phyloP scores from a whole-genome alignment of 2,888 invertebrate species.

The Leptinotarsa rubiginosa region DNA sequence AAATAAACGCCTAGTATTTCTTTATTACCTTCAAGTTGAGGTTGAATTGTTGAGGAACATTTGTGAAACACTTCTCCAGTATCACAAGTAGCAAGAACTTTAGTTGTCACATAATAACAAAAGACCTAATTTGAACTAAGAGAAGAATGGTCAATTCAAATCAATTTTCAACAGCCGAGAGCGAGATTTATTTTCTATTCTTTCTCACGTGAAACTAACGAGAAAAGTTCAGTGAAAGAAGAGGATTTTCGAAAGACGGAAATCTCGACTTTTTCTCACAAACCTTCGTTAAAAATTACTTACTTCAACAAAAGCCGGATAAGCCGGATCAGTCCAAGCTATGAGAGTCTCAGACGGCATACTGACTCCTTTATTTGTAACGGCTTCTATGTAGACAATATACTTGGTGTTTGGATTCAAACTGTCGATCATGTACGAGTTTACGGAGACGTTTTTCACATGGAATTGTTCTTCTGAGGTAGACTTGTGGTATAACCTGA shows the following conservation, averaged over 20 bases:
- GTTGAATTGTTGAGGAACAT: too few species aligned
- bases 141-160: background rate
- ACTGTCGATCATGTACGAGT: constrained; percentile 78
- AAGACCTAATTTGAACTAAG: too few species aligned
- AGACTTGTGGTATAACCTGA: constrained; percentile 79
- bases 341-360: constrained; percentile 84
- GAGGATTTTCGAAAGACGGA: background rate
- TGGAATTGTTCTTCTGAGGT: constrained; percentile 73
- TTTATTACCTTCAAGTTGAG: too few species aligned
- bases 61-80: too few species aligned
- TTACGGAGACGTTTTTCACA: constrained; percentile 75
- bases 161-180: background rate
- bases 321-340: constrained; percentile 89
- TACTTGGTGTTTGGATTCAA: constrained; percentile 85
- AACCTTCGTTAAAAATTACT: constrained; percentile 36
- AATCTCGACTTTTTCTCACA: constrained; percentile 13
- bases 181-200: background rate
- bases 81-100: too few species aligned
- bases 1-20: too few species aligned
- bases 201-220: background rate
- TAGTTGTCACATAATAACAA: too few species aligned
- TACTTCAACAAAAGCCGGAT: constrained; percentile 89
- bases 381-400: constrained; percentile 81
- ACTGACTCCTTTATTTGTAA: constrained; percentile 77
- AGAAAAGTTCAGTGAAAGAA: background rate